phyloP scores from a whole-genome alignment of 1,140 invertebrate genomes.

The Doryteuthis pealeii region DNA sequence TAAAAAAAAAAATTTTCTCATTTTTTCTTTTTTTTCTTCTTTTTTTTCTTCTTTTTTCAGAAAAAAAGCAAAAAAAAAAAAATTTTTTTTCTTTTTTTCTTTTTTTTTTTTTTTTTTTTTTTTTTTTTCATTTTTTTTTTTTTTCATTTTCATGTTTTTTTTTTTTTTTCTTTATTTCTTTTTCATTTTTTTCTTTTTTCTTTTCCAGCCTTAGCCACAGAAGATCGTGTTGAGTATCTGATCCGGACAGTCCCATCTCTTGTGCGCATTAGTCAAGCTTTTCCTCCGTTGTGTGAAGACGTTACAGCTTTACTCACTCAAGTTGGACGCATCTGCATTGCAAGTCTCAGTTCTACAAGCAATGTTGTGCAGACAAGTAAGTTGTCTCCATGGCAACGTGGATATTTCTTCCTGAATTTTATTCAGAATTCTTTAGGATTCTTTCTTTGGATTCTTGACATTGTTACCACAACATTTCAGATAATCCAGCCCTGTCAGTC shows the following conservation, averaged over 20 bases:
- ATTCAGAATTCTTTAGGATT: too few relatives aligned
- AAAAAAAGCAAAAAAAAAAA: too few relatives aligned
- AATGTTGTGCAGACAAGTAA: slow-evolving; percentile 35
- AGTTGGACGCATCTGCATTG: slow-evolving; percentile 81
- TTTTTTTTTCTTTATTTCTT: too few relatives aligned
- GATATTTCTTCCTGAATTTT: too few relatives aligned
- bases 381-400: too few relatives aligned
- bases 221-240: slow-evolving; percentile 78
- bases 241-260: slow-evolving; percentile 80
- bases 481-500: not conserved
- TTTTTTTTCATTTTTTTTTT: too few relatives aligned
- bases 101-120: too few relatives aligned
- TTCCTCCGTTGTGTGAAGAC: slow-evolving; percentile 90
- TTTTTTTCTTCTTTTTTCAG: too few relatives aligned
- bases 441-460: not conserved
- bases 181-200: slow-evolving; percentile 30
- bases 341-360: slow-evolving; percentile 63
- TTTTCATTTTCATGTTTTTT: too few relatives aligned
- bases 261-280: slow-evolving; percentile 83
- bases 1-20: too few relatives aligned
- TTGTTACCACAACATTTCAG: not conserved
- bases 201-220: slow-evolving; percentile 74
- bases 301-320: slow-evolving; percentile 82
- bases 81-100: too few relatives aligned
- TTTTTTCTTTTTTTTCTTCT: too few relatives aligned